Conservation (phyloP, 2,113 vertebrate species). For the Limnothrissa miodon region DNA sequence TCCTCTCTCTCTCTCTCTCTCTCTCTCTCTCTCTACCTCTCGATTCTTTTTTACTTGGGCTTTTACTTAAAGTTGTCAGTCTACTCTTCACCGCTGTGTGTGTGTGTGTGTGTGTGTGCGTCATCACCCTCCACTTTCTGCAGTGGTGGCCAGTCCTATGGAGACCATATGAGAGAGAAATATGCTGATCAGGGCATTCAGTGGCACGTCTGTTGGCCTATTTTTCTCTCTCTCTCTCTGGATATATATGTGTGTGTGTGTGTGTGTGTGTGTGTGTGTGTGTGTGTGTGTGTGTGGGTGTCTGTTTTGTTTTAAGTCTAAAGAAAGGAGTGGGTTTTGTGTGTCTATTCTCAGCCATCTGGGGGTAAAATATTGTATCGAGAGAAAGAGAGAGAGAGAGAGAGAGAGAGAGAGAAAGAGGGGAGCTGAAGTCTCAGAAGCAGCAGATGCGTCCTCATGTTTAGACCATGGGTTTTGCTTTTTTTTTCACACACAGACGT, state of each 20-base stretch:
- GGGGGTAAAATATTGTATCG: background rate
- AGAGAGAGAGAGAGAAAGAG: constrained; percentile 36
- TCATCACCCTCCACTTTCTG: background rate
- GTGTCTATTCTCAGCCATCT: constrained; percentile 30
- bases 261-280: background rate
- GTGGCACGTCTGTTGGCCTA: background rate
- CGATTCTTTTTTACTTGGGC: background rate
- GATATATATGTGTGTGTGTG: background rate
- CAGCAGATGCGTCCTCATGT: constrained; percentile 67
- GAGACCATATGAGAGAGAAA: background rate
- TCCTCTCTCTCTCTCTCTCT: constrained; percentile 29
- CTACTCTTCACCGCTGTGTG: background rate
- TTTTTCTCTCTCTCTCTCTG: too few relatives aligned
- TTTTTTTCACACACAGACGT: constrained; percentile 37
- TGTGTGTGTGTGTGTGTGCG: background rate
- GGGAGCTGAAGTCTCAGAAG: constrained; percentile 56
- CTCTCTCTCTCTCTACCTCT: background rate
- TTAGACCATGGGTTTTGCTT: constrained; percentile 40
- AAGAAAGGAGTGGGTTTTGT: constrained; percentile 3
- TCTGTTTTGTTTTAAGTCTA: constrained; percentile 3
- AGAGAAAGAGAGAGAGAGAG: constrained; percentile 27
- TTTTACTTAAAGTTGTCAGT: constrained; percentile 66
- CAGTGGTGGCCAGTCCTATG: background rate
- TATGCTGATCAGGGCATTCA: background rate
- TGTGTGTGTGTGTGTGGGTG: background rate